Percentiles rank a stretch among this genome's conserved stretches.
Conservation (phyloP, 2,888 invertebrate species). For the Papilio elwesi region DNA sequence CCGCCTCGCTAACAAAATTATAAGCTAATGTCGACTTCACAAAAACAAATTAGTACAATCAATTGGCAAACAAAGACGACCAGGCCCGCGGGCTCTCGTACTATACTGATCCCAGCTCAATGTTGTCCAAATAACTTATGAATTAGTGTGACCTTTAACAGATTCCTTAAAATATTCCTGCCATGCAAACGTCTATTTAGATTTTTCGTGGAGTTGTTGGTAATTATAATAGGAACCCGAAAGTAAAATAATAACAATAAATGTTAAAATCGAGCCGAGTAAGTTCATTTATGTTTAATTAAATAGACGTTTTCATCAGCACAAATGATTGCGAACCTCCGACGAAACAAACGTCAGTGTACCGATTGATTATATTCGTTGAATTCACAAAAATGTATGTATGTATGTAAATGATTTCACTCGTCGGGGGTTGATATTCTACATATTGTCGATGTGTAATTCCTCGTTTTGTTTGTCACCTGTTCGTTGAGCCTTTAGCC, state of each 20-base stretch:
- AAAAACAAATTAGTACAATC: slow-evolving; percentile 4
- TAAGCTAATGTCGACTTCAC: not conserved
- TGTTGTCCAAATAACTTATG: slow-evolving; percentile 32
- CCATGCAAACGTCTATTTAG: slow-evolving; percentile 36
- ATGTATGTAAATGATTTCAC: slow-evolving; percentile 18
- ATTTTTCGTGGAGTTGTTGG: not conserved
- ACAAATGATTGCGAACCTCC: slow-evolving; percentile 25
- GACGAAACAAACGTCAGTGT: slow-evolving; percentile 27
- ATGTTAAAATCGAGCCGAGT: not conserved
- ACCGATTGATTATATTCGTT: not conserved
- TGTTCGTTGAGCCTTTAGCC: slow-evolving; percentile 27
- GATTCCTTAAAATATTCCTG: slow-evolving; percentile 21
- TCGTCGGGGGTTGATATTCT: slow-evolving; percentile 36
- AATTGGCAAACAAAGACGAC: slow-evolving; percentile 31
- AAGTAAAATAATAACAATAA: not conserved
- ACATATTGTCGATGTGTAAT: slow-evolving; percentile 23
- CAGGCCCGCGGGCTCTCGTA: slow-evolving; percentile 37
- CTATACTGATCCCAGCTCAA: slow-evolving; percentile 18
- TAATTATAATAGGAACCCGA: not conserved
- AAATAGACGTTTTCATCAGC: slow-evolving; percentile 36
- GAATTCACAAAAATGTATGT: not conserved
- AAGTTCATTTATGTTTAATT: not conserved
- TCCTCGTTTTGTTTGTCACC: slow-evolving; percentile 20
- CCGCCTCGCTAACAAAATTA: slow-evolving; percentile 35
- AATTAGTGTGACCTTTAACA: slow-evolving; percentile 32